Base-by-base conservation (phyloP, 2,797 vertebrate species). In the Sebastes taczanowskii region DNA sequence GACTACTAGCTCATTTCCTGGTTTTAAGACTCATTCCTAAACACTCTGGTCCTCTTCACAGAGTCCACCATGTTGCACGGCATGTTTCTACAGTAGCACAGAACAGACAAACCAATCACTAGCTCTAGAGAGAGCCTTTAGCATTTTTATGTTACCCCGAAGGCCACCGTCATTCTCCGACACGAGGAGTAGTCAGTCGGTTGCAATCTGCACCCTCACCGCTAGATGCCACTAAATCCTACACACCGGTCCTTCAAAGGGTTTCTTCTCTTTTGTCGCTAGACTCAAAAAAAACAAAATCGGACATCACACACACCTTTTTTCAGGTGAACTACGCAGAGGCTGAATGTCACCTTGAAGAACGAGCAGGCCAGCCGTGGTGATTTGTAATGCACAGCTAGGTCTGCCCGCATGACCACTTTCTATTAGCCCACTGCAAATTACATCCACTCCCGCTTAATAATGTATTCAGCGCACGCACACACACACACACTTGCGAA, bases 301-400 rank as follows among this genome's bases (percentile, higher is more conserved):
- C 16, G 1, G 58, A 53, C 29, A 30, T 80, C 49, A 53, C 52
- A 72, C 75, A 49, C 77, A 84, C 79, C 84, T 78, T 72, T 77
- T 72, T 53, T 62, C 85, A 90, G 87, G 90, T 91, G 53, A 87
- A 69, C 60, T 10, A 38, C 18, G 23, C 18, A n/a, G 20, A 60
- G 38, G 38, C 85, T 82, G 82, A 91, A 91, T 86, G 92, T 92
- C 92, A 94, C 90, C 88, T 91, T 94, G 92, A 91, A 61, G 71
- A 56, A 55, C 2, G 34, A 73, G 82, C 52, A n/a, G 56, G 35
- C 71, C 72, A 65, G 86, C 86, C 83, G 82, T 67, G 25, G 79
- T 84, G 80, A 90, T 94, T 94, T 92, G 86, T 86, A 81, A 92
- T 89, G 86, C 89, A 83, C 18, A 65, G 67, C 81, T 75, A 70